Conservation (phyloP, 1,140 invertebrate species). For the roundworm (Caenorhabditis elegans) region WBcel235 BX284606.5:7172001-7172500, state of each 20-base stretch:
- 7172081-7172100: conserved; percentile 21
- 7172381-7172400: too few species aligned
- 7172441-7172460: conserved; percentile 8
- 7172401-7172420: too few species aligned
- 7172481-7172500: background rate
- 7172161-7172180: background rate
- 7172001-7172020: too few species aligned
- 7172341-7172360: too few species aligned
- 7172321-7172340: too few species aligned
- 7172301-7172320: too few species aligned
- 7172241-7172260: too few species aligned
- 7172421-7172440: background rate
- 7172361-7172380: too few species aligned
- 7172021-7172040: background rate
- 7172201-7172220: too few species aligned
- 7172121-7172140: background rate
- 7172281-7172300: too few species aligned
- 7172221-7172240: too few species aligned
- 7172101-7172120: background rate
- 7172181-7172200: background rate
- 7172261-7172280: too few species aligned
- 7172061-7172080: background rate
- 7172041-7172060: background rate
- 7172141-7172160: background rate
- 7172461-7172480: background rate